Conservation (phyloP, 2,888 invertebrate species). For the Beris chalybata region DNA sequence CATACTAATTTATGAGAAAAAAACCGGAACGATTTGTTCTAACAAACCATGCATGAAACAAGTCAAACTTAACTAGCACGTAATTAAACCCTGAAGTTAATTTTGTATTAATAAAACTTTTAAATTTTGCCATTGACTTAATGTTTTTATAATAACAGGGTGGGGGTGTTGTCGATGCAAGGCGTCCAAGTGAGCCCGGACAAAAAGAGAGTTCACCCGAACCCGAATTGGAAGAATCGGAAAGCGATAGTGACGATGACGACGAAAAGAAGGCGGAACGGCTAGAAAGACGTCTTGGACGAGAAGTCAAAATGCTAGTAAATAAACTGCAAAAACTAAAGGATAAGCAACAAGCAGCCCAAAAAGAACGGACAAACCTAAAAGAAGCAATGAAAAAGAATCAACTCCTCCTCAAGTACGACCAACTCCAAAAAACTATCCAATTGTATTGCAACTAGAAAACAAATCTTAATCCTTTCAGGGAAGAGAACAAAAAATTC, state of each 20-base stretch:
- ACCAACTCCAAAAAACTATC: constrained; percentile 40
- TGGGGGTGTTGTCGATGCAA: constrained; percentile 36
- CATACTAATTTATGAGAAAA: too few species aligned
- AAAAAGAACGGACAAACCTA: constrained; percentile 75
- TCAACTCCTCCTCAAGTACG: constrained; percentile 70
- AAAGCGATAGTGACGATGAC: constrained; percentile 68
- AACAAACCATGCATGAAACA: too few species aligned
- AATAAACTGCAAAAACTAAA: constrained; percentile 61
- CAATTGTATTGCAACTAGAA: constrained; percentile 29
- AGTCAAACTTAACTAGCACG: too few species aligned
- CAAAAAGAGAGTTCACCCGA: constrained; percentile 63
- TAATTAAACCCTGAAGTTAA: neutral
- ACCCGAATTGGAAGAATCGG: constrained; percentile 62
- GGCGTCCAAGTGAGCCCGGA: constrained; percentile 52
- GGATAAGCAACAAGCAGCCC: constrained; percentile 71
- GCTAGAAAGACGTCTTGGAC: constrained; percentile 67
- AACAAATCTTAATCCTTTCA: constrained; percentile 43
- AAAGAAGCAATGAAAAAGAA: constrained; percentile 82
- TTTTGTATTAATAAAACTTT: neutral
- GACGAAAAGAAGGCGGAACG: constrained; percentile 66
- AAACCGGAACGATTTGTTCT: too few species aligned
- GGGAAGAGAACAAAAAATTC: constrained; percentile 80
- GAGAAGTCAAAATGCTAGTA: constrained; percentile 53
- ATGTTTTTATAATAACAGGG: neutral
- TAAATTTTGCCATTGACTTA: neutral